Percentiles rank a stretch among this genome's conserved stretches.
Conservation (phyloP, 2,797 vertebrate genomes). For the Antennarius maculatus region DNA sequence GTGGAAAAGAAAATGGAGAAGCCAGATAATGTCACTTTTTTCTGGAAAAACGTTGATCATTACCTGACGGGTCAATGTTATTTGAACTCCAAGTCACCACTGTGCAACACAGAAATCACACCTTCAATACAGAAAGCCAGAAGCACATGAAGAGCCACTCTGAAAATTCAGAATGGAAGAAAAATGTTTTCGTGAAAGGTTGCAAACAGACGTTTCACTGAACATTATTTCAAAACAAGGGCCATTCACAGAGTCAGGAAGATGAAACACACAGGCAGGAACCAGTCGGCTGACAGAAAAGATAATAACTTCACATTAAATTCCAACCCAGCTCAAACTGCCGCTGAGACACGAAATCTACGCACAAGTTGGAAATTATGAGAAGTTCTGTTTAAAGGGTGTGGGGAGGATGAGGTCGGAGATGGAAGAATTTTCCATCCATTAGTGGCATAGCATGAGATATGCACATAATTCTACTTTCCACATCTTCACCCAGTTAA, state of each 20-base stretch:
- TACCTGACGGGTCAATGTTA: slow-evolving; percentile 57
- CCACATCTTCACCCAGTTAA: slow-evolving; percentile 80
- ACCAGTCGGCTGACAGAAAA: slow-evolving; percentile 66
- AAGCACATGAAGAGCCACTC: slow-evolving; percentile 22
- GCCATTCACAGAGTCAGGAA: slow-evolving; percentile 43
- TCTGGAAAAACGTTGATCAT: slow-evolving; percentile 62
- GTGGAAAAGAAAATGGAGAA: slow-evolving; percentile 61
- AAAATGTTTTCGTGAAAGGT: slow-evolving; percentile 42
- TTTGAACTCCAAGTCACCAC: slow-evolving; percentile 52
- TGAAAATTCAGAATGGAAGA: slow-evolving; percentile 36
- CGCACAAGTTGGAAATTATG: slow-evolving; percentile 68
- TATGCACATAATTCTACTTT: slow-evolving; percentile 72
- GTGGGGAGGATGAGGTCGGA: slow-evolving; percentile 69
- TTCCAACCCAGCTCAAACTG: slow-evolving; percentile 49
- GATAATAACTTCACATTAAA: slow-evolving; percentile 68
- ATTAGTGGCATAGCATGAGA: slow-evolving; percentile 75
- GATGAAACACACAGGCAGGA: slow-evolving; percentile 60
- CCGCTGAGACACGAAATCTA: slow-evolving; percentile 70
- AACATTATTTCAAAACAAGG: slow-evolving; percentile 39
- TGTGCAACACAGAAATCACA: slow-evolving; percentile 45
- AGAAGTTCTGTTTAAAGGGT: slow-evolving; percentile 68
- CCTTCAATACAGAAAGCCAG: slow-evolving; percentile 38
- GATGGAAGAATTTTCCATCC: slow-evolving; percentile 75
- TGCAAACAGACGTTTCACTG: slow-evolving; percentile 32
- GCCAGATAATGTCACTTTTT: slow-evolving; percentile 60